Evolutionary conservation across 2,113 vertebrate genomes (phyloP).

Genomic region (Catagonus wagneri): DNA sequence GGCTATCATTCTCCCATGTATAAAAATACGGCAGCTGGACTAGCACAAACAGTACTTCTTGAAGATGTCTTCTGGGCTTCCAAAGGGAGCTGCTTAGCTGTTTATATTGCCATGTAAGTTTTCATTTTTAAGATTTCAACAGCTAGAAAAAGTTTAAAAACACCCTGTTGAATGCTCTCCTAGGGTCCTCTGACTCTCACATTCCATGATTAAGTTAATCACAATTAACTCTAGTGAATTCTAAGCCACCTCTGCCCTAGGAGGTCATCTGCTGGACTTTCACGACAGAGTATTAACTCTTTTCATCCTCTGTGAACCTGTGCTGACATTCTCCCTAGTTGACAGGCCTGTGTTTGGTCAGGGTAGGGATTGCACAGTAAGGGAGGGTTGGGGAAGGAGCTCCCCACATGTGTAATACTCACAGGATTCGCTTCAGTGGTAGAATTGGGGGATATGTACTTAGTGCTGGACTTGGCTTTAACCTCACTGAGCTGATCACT

Average conservation of each 20-base stretch:
- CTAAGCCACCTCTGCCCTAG: background rate
- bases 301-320: background rate
- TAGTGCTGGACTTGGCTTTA: background rate
- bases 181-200: background rate
- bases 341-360: background rate
- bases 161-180: background rate
- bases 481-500: rapidly evolving
- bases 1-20: background rate
- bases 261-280: background rate
- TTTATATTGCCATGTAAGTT: background rate
- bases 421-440: background rate
- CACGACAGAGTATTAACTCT: background rate
- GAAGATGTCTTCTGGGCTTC: background rate
- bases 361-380: background rate
- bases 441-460: background rate
- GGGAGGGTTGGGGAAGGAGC: background rate
- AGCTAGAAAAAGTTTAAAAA: background rate
- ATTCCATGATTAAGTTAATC: background rate
- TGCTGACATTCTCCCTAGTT: background rate
- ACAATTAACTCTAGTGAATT: background rate
- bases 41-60: background rate
- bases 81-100: background rate
- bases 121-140: background rate
- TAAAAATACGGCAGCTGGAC: background rate
- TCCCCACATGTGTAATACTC: background rate